Evolutionary conservation across 2,888 invertebrate genomes (phyloP), one percentile per base, ranked within the genome.

Genomic region (Ormyrus thymus): DNA sequence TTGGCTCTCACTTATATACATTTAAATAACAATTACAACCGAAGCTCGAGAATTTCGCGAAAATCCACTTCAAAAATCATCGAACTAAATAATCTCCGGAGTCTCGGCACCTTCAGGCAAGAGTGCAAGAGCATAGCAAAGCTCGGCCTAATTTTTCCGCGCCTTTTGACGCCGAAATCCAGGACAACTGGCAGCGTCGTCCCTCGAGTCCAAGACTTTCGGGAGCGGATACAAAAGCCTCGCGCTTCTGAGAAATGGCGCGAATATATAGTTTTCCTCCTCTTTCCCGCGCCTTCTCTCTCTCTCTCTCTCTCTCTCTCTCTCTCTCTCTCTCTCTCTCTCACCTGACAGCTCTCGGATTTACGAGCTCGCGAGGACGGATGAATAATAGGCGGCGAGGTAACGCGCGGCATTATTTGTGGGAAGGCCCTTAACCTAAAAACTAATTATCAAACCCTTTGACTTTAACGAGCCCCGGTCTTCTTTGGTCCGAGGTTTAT

Each of bases 321-420:
- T 48, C 15, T 48, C 62, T 64, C 62, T 6, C 4, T 64, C n/a
- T 46, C 11, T 64, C 10, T 51, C n/a, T 53, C 66, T 46, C 46
- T 46, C 46, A 69, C 69, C 15, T 56, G 46, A 46, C 29, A 15
- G 11, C 53, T 10, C 8, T 10, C 51, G 53, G 53, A 72, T 61
- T 72, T 72, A 72, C 62, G 53, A n/a, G 13, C 62, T 53, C 6
- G n/a, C n/a, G 65, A 50, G 56, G n/a, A 64, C 45, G 29, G 48
- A 73, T 73, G 73, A 73, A 43, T 73, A 65, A 73, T 73, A 50
- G 29, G 58, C 10, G 56, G 29, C 56, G 43, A 64, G 7, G 15
- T n/a, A 45, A 55, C 9, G 2, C 9, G n/a, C 11, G 48, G 1
- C 50, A 48, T 56, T 65, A 65, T 48, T 64, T 53, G 13, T 11